Conservation (phyloP, 2,888 invertebrate genomes). For the Dicyrtoma fusca region DNA sequence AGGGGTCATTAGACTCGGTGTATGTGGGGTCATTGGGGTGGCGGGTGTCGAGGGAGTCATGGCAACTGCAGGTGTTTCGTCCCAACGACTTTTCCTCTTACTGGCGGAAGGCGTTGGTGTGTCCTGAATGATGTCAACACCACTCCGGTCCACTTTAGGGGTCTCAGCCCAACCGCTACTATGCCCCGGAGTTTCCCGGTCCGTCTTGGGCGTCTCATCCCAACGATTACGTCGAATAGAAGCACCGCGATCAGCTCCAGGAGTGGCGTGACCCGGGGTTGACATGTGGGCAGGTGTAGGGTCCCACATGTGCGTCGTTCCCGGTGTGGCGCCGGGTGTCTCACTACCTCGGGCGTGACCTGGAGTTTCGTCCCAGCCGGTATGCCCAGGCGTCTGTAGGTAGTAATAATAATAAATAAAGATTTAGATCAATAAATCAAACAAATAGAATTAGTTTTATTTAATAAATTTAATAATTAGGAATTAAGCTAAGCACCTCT, state of each 20-base stretch:
- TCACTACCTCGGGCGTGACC: constrained; percentile 79
- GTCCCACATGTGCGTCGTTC: constrained; percentile 90
- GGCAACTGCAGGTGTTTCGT: constrained; percentile 84
- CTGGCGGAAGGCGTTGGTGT: constrained; percentile 89
- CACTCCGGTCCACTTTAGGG: constrained; percentile 85
- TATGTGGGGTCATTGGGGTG: constrained; percentile 73
- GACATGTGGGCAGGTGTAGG: constrained; percentile 89
- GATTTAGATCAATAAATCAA: background rate
- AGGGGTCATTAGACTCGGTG: constrained; percentile 75
- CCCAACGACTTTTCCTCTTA: constrained; percentile 96
- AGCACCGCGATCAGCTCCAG: constrained; percentile 69
- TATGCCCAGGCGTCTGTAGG: constrained; percentile 71
- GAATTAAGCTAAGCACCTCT: constrained; percentile 36
- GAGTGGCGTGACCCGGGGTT: constrained; percentile 80
- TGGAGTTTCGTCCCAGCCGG: constrained; percentile 95
- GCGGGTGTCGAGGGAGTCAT: constrained; percentile 66
- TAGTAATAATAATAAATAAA: background rate
- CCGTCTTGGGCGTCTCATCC: constrained; percentile 99
- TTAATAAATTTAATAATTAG: constrained; percentile 8
- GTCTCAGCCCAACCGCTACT: constrained; percentile 99
- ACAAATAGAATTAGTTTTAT: constrained; percentile 8
- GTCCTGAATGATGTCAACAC: constrained; percentile 68
- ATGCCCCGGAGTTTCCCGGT: constrained; percentile 95
- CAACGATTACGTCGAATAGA: constrained; percentile 91
- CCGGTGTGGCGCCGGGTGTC: constrained; percentile 86